Base-by-base conservation (phyloP, 1,140 invertebrate genomes). In the Drosophila lacteicornis region DNA sequence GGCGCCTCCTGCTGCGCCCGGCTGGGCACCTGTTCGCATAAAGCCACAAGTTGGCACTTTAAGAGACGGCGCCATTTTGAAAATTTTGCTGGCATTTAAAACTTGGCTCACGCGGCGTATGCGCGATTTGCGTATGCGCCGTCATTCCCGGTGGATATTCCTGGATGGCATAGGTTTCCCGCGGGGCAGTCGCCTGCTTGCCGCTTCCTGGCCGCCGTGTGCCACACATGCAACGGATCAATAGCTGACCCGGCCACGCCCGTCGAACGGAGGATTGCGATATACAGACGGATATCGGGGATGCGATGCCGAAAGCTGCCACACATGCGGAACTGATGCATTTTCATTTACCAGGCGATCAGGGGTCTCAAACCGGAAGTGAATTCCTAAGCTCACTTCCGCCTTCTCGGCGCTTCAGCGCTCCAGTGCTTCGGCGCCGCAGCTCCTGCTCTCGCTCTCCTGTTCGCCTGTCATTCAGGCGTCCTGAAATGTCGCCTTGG, bases 291-390 rank as follows among this genome's bases (percentile, higher is more conserved):
- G 69, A 73, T 73, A 73, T 71, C 67, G 68, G 69, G 62, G 38
- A 58, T 71, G 40, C 53, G 25, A 38, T 42, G 43, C 62, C 65
- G 12, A 40, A 68, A 25, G 50, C 46, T 88, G 85, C 85, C 85
- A 76, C 85, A 91, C 86, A 91, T 91, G 90, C 90, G 90, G 90
- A 91, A 91, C 90, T 91, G 78, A 66, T 91, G 85, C 84, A 91
- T 91, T 91, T 91, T 91, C 90, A 83, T 69, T 78, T 75, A 91
- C 65, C 85, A 81, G 90, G 90, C 85, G 47, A 49, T 36, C 90
- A 91, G 70, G 84, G 69, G 47, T 51, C 8, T 5, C 36, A 45
- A 56, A 86, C 82, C 90, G 90, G 90, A 91, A 91, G 90, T 91
- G 69, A 90, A 80, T 86, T 71, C 70, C 66, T 71, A 63, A 65